Base-by-base conservation (phyloP, 2,888 invertebrate species). In the Tribolium freemani region DNA sequence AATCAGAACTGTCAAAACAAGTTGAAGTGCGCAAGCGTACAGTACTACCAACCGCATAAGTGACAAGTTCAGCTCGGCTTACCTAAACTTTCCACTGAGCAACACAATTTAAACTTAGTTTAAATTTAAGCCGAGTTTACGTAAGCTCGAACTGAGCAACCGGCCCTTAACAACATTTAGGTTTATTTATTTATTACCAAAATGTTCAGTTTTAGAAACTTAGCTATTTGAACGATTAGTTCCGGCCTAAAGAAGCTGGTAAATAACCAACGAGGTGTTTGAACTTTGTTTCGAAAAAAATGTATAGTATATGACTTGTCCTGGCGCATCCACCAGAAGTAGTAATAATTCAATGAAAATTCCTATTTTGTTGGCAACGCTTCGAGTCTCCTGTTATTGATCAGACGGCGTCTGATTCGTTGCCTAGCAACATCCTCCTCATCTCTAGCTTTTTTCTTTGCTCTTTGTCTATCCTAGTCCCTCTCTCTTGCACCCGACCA, bases 391-490 rank as follows among this genome's bases (percentile, higher is more conserved):
- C 74, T 77, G 79, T 80, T 83, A 84, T 84, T 80, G 84, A 84
- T 83, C 84, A 84, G 82, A 81, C 81, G 81, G 82, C 83, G 83
- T 84, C 83, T 83, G 82, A 80, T 77, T 76, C 78, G 84, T 83
- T 81, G 84, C 83, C 81, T 82, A 78, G 84, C 83, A 83, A 84
- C 83, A 76, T 74, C 70, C 78, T 73, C 74, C 71, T 73, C 51
- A 31, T 58, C 64, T 58, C 72, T 70, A 64, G 67, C 30, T 31
- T 74, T 73, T 72, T 77, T 76, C 70, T 74, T 69, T 56, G 64
- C 31, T 8, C 9, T 48, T 16, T 16, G 16, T 16, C 16, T 16
- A 16, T 16, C 26, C 26, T 38, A 11, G 60, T 70, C 70, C 57
- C 48, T 58, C 58, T 68, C 69, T 60, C 69, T 53, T 46, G n/a